Percentiles rank a stretch among this genome's conserved stretches.
phyloP scores from a whole-genome alignment of 2,888 invertebrate genomes.

The Caenorhabditis virilis region DNA sequence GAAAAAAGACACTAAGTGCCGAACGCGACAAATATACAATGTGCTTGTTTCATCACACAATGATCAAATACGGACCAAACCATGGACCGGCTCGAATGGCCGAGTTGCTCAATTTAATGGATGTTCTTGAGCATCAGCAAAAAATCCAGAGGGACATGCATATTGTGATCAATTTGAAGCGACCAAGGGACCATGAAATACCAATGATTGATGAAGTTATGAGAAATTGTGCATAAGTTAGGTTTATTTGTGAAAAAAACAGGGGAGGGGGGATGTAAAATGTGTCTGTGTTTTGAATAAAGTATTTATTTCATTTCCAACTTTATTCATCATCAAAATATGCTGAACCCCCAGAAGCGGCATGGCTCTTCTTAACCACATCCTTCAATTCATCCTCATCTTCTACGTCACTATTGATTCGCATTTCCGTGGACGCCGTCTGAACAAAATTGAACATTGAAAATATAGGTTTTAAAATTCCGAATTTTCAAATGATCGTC shows the following conservation, averaged over 20 bases:
- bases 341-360: conserved; percentile 6
- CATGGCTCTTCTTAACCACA: conserved; percentile 32
- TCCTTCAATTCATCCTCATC: conserved; percentile 34
- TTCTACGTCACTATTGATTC: conserved; percentile 23
- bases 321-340: conserved; percentile 25
- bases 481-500: no score
- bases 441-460: conserved; percentile 8
- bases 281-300: no score
- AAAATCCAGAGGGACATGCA: conserved; percentile 8
- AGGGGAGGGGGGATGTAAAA: no score
- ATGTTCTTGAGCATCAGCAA: conserved; percentile 23
- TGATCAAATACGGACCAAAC: conserved; percentile 13
- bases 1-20: neutral
- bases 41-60: conserved; percentile 13
- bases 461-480: no score
- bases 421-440: conserved; percentile 31
- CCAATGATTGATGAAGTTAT: conserved; percentile 1
- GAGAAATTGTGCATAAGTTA: no score
- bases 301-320: no score
- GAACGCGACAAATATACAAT: conserved; percentile 24
- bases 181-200: neutral
- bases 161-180: neutral
- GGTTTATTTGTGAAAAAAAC: no score
- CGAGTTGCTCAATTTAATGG: conserved; percentile 15
- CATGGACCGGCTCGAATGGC: conserved; percentile 21